Evolutionary conservation across 1,140 invertebrate species (phyloP), one percentile per base, ranked within the genome.

Genomic region (Musca vetustissima): DNA sequence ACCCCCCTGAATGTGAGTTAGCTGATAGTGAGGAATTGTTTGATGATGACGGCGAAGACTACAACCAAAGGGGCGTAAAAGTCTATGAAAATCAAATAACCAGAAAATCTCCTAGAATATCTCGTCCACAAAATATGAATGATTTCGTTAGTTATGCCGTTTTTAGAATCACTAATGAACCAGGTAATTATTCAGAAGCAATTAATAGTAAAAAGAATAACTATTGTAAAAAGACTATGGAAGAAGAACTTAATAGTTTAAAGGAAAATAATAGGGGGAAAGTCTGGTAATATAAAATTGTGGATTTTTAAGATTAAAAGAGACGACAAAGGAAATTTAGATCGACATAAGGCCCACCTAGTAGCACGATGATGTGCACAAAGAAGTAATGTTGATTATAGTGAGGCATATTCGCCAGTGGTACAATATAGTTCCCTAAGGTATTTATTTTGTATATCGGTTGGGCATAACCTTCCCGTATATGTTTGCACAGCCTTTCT

Each of bases 401-500:
- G 73, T n/a, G 79, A 83, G 69, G 77, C 76, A 9, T 79, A 72
- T 75, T 69, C 76, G 21, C 77, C 69, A 7, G 64, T 67, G 7
- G n/a, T 70, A 28, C 15, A 65, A 52, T 67, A 70, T 52, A 22
- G 11, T 14, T 61, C 69, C 28, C 67, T 48, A 2, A 53, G 32
- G 36, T 67, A 48, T 53, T 70, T 32, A 36, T 70, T 28, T 25
- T 55, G 3, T 2, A 13, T 67, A 21, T 64, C 69, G 11, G 55
- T 67, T 25, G 25, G 67, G 50, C 48, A 47, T n/a, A 28, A 64
- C 14, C 28, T 52, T 22, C 74, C 81, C 36, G 68, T 79, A 22
- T 80, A 83, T 74, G 73, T 77, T 0, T 76, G 71, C n/a, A 81
- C 75, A 9, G 83, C 83, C 0, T 84, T 83, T 71, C 66, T 84